Evolutionary conservation across 2,888 invertebrate genomes (phyloP).

Genomic region (Drosophila anceps): DNA sequence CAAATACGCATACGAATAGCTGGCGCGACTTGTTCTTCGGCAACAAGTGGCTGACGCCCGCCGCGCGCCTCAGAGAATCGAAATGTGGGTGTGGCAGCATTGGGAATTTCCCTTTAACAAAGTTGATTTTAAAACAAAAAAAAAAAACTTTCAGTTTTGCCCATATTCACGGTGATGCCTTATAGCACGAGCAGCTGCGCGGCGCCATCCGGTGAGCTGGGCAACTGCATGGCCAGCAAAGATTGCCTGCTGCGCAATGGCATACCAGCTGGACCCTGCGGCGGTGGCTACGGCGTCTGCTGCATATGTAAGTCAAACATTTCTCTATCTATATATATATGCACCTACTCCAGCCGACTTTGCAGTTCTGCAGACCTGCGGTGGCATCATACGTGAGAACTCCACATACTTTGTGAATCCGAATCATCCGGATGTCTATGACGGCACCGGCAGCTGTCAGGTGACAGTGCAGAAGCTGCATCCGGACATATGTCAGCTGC

Average conservation of each 20-base stretch:
- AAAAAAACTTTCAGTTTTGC: slow-evolving; percentile 88
- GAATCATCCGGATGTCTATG: slow-evolving; percentile 91
- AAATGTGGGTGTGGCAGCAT: slow-evolving; percentile 72
- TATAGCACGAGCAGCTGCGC: slow-evolving; percentile 92
- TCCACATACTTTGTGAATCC: slow-evolving; percentile 94
- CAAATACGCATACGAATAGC: slow-evolving; percentile 52
- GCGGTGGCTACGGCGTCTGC: slow-evolving; percentile 86
- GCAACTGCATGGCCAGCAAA: slow-evolving; percentile 90
- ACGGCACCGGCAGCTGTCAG: slow-evolving; percentile 94
- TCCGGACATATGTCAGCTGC: slow-evolving; percentile 93
- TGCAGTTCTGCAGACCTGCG: slow-evolving; percentile 92
- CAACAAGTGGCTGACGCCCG: slow-evolving; percentile 72
- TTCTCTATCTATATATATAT: neutral
- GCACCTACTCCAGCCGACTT: neutral
- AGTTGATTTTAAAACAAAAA: slow-evolving; percentile 8
- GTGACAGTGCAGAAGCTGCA: slow-evolving; percentile 92
- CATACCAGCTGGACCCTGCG: slow-evolving; percentile 91
- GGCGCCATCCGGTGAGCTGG: slow-evolving; percentile 92
- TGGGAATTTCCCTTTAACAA: slow-evolving; percentile 2
- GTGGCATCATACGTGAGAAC: slow-evolving; percentile 91
- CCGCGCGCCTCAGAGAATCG: slow-evolving; percentile 70
- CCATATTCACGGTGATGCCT: slow-evolving; percentile 92
- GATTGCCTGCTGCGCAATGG: slow-evolving; percentile 92
- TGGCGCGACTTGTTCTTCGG: slow-evolving; percentile 84
- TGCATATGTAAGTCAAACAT: slow-evolving; percentile 83